phyloP scores from a whole-genome alignment of 2,797 vertebrate species.

The Anisognathus igniventris region DNA sequence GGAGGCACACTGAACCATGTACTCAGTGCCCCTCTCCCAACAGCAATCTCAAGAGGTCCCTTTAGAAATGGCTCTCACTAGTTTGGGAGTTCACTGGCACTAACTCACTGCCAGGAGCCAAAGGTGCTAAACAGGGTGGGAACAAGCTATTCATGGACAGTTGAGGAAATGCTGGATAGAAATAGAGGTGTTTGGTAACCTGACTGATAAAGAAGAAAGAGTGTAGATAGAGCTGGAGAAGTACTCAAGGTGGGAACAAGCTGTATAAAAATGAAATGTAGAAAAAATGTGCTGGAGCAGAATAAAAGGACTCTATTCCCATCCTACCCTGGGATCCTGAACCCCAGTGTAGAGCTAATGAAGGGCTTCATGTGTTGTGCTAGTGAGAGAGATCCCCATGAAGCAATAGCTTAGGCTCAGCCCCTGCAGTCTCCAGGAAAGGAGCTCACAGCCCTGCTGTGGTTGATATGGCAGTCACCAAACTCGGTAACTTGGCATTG shows the following conservation, averaged over 20 bases:
- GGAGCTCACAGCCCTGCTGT: not conserved
- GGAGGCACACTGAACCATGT: not conserved
- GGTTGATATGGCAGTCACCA: not conserved
- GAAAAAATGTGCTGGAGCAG: not conserved
- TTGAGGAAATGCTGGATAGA: not conserved
- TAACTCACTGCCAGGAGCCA: not conserved
- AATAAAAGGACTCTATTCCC: not conserved
- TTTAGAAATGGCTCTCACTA: not conserved
- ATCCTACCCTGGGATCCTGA: not conserved
- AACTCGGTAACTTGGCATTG: rapidly evolving
- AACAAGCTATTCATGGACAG: not conserved
- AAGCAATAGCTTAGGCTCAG: not conserved
- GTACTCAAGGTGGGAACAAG: not conserved
- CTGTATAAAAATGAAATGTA: not conserved
- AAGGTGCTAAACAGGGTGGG: not conserved
- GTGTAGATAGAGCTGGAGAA: not conserved
- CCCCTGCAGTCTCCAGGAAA: not conserved
- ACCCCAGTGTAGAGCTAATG: not conserved
- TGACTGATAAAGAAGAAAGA: not conserved
- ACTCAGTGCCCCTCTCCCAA: not conserved
- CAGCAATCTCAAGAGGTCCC: not conserved
- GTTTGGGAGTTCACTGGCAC: not conserved
- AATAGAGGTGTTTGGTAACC: not conserved
- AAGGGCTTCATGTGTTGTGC: not conserved
- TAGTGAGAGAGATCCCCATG: not conserved